Conservation (phyloP, 2,113 vertebrate species). For the Carlito syrichta region DNA sequence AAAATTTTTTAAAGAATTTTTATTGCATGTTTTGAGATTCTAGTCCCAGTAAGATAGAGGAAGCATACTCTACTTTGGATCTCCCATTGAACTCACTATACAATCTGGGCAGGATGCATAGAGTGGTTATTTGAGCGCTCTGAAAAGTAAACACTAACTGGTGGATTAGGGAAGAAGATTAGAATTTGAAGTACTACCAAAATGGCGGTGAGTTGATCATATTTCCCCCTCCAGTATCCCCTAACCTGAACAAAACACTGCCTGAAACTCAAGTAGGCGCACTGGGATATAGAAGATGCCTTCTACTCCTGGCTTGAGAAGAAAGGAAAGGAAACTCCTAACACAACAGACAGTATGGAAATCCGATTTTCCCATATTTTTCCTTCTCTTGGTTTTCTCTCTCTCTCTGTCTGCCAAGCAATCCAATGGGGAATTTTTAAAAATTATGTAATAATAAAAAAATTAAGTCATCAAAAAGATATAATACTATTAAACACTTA, state of each 20-base stretch:
- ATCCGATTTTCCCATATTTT: not conserved
- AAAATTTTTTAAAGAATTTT: too few relatives aligned
- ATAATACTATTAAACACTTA: not conserved
- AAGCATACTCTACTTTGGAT: not conserved
- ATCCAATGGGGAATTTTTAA: not conserved
- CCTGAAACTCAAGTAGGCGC: not conserved
- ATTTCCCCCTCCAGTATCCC: not conserved
- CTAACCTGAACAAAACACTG: not conserved
- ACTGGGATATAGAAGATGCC: not conserved
- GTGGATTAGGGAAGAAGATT: not conserved
- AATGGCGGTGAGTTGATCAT: not conserved
- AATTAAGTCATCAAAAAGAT: not conserved
- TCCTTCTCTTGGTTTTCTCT: not conserved
- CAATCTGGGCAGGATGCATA: not conserved
- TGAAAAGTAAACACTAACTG: not conserved
- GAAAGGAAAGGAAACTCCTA: not conserved
- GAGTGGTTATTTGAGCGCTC: not conserved
- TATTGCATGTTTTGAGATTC: not conserved
- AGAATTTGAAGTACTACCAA: not conserved
- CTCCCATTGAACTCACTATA: not conserved
- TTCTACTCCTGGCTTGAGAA: not conserved
- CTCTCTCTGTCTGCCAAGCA: not conserved
- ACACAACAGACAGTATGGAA: not conserved
- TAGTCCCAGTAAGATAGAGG: not conserved
- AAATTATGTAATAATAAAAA: too few relatives aligned